Base-by-base conservation (phyloP, 2,797 vertebrate genomes). In the Etheostoma perlongum region DNA sequence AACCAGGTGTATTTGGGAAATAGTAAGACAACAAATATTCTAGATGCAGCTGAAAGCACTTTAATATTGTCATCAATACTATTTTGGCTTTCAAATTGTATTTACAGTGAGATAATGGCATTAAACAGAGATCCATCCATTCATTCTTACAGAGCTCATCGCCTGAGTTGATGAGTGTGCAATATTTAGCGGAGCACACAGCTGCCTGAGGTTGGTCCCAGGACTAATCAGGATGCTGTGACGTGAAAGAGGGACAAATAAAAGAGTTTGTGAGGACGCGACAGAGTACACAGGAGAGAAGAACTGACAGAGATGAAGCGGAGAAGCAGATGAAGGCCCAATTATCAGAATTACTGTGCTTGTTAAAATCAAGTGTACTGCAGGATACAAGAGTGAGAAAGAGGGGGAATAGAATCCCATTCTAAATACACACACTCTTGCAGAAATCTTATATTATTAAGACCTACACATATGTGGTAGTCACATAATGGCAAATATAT, bases 11-110 rank as follows among this genome's bases (percentile, higher is more conserved):
- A 79, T 89, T 92, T 89, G 87, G 78, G 69, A 87, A 88, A 87
- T 77, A 85, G 87, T 81, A 89, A 79, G 55, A 59, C 70, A 67
- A 82, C 87, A 48, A 88, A 89, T 85, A 89, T 87, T 78, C 46
- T 47, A 76, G 67, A 79, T 27, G 47, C 47, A 67, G 75, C 88
- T 85, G 33, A 81, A 69, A 89, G 82, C 76, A 9, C 67, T 83
- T 86, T 72, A 9, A 65, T 59, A 57, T 61, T 47, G 23, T 64
- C 77, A 76, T 89, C 83, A 69, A 78, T 85, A 80, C 69, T 14
- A 81, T 74, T 90, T 84, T 77, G 48, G 14, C 63, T 60, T 16
- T 71, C 47, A 74, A 82, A 87, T 82, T 19, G 13, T 52, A 74
- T 88, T 74, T 60, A 51, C 27, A 44, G 59, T 55, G 75, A 64